phyloP scores from a whole-genome alignment of 2,888 invertebrate species.

The Phalera bucephala region DNA sequence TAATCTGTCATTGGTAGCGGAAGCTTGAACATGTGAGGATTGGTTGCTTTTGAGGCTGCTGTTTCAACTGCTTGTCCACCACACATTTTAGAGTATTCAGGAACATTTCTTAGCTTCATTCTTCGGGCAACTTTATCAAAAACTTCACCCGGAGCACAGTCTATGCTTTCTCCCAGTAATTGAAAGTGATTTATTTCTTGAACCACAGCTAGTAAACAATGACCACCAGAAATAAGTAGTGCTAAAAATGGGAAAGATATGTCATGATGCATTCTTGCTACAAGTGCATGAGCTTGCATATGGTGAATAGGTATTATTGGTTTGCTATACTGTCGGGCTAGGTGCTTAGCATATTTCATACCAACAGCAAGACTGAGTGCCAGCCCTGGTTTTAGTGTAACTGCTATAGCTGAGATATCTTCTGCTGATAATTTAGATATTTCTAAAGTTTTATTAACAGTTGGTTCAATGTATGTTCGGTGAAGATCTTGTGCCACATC shows the following conservation, averaged over 20 bases:
- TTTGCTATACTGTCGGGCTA: slow-evolving; percentile 86
- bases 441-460: slow-evolving; percentile 87
- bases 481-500: slow-evolving; percentile 94
- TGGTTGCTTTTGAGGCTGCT: slow-evolving; percentile 87
- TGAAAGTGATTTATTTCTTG: slow-evolving; percentile 89
- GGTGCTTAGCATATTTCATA: slow-evolving; percentile 90
- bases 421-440: slow-evolving; percentile 84
- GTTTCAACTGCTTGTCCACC: slow-evolving; percentile 95
- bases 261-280: slow-evolving; percentile 88
- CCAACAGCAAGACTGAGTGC: slow-evolving; percentile 91
- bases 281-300: slow-evolving; percentile 99
- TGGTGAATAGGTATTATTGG: slow-evolving; percentile 99
- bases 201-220: slow-evolving; percentile 92
- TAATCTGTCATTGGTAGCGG: slow-evolving; percentile 85
- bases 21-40: slow-evolving; percentile 87
- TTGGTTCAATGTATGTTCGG: slow-evolving; percentile 87
- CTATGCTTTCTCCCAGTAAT: slow-evolving; percentile 90
- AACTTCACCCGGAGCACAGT: slow-evolving; percentile 96
- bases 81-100: slow-evolving; percentile 87
- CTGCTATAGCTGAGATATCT: slow-evolving; percentile 93
- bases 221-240: slow-evolving; percentile 96
- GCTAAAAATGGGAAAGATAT: slow-evolving; percentile 94
- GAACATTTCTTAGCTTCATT: slow-evolving; percentile 90
- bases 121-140: slow-evolving; percentile 96
- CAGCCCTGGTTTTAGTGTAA: slow-evolving; percentile 94